Conservation (phyloP, 2,888 invertebrate genomes). For the Macrosiphum euphorbiae region DNA sequence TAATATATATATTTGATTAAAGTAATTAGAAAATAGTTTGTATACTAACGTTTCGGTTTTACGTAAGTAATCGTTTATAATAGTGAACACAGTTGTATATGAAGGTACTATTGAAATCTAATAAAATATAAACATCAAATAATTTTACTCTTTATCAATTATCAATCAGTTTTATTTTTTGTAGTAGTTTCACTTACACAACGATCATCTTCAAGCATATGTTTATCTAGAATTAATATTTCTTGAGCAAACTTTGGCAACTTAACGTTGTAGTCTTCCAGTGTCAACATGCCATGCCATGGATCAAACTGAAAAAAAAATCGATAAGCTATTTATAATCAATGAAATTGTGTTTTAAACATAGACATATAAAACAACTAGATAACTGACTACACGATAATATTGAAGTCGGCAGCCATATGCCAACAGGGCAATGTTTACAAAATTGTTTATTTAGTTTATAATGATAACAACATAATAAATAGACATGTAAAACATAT, state of each 20-base stretch:
- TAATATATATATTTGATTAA: background rate
- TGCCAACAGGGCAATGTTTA: no score
- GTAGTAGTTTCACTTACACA: slow-evolving; percentile 25
- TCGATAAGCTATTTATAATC: background rate
- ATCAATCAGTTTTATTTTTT: background rate
- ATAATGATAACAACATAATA: no score
- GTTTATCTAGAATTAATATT: slow-evolving; percentile 26
- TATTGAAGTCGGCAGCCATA: no score
- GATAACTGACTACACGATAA: no score
- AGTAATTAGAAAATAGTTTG: background rate
- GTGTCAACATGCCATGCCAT: background rate
- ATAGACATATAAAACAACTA: background rate
- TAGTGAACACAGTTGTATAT: background rate
- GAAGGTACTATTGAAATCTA: slow-evolving; percentile 33
- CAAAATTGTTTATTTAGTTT: no score
- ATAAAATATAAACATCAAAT: slow-evolving; percentile 6
- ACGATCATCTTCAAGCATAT: slow-evolving; percentile 49
- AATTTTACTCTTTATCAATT: background rate
- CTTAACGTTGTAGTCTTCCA: background rate
- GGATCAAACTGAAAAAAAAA: slow-evolving; percentile 10
- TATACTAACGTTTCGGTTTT: slow-evolving; percentile 14
- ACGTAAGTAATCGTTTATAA: background rate
- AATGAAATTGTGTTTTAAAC: background rate
- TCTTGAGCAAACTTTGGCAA: background rate
- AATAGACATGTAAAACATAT: no score